These are phyloP conservation scores for Sphenopsis melanotis DNA, from an alignment of 2,797 vertebrate species.

Conservation along the genomic window DNA sequence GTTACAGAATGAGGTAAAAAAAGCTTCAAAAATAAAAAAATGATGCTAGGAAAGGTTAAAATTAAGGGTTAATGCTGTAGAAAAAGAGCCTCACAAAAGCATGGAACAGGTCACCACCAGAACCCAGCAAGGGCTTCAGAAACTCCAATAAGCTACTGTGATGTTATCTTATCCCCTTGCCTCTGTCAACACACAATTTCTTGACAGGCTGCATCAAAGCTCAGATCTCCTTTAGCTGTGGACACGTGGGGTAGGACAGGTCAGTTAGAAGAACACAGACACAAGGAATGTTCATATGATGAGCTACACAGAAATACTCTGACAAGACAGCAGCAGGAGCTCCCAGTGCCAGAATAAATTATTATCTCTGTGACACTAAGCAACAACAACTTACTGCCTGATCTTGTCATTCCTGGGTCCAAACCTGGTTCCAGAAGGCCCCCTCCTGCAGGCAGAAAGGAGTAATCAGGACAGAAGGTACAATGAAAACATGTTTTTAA, in stretches of 20 bases:
- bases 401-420: constrained; percentile 95
- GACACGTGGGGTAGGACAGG: background rate
- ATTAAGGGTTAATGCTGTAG: background rate
- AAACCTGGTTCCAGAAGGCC: constrained; percentile 93
- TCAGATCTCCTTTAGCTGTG: background rate
- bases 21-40: background rate
- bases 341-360: background rate
- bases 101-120: background rate
- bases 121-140: background rate
- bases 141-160: background rate
- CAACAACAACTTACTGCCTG: constrained; percentile 87
- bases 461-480: background rate
- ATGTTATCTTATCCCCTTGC: background rate
- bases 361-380: background rate
- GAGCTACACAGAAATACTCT: background rate
- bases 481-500: background rate
- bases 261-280: background rate
- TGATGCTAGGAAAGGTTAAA: background rate
- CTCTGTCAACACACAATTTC: background rate
- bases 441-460: constrained; percentile 81
- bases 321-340: background rate
- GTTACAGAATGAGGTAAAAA: background rate
- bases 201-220: background rate
- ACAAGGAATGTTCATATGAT: background rate
- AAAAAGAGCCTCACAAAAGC: background rate